Conservation (phyloP, 2,888 invertebrate genomes). For the Salpingus planirostris region DNA sequence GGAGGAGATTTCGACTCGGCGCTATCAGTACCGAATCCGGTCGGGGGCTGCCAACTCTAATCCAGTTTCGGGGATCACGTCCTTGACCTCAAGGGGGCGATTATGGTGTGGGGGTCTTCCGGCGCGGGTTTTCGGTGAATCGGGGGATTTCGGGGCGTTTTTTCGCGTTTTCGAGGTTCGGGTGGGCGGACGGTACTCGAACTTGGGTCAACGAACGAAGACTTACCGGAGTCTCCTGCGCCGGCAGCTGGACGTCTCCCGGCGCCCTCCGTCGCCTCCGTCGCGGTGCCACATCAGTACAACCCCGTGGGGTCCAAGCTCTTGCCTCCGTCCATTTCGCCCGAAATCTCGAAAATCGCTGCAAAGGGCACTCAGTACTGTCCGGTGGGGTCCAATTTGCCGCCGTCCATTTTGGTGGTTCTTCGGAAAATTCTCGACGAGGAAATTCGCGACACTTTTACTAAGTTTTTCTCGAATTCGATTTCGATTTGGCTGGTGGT, state of each 20-base stretch:
- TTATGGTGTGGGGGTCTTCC: too few species aligned
- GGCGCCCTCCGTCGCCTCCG: constrained; percentile 41
- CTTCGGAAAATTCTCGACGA: constrained; percentile 4
- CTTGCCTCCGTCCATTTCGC: constrained; percentile 25
- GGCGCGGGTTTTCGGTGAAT: too few species aligned
- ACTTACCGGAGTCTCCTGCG: constrained; percentile 41
- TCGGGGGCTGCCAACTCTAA: too few species aligned
- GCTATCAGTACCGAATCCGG: too few species aligned
- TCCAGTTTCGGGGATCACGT: too few species aligned
- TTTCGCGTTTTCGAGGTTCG: too few species aligned
- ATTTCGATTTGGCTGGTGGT: too few species aligned
- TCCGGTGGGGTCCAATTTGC: constrained; percentile 40
- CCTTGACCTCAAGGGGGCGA: too few species aligned
- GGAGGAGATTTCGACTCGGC: too few species aligned
- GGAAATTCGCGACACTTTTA: constrained; percentile 2
- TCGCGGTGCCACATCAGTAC: constrained; percentile 41
- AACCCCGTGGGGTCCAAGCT: constrained; percentile 39
- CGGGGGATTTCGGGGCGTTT: too few species aligned
- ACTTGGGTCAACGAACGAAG: constrained; percentile 33
- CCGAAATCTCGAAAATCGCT: constrained; percentile 3
- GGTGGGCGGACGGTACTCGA: constrained; percentile 32
- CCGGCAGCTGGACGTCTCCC: constrained; percentile 41
- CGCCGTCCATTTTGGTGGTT: constrained; percentile 35
- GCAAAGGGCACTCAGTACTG: constrained; percentile 27
- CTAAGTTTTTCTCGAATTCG: too few species aligned